These are phyloP conservation scores for Conistra vaccinii DNA, from an alignment of 2,888 invertebrate species.

Conservation along the genomic window DNA sequence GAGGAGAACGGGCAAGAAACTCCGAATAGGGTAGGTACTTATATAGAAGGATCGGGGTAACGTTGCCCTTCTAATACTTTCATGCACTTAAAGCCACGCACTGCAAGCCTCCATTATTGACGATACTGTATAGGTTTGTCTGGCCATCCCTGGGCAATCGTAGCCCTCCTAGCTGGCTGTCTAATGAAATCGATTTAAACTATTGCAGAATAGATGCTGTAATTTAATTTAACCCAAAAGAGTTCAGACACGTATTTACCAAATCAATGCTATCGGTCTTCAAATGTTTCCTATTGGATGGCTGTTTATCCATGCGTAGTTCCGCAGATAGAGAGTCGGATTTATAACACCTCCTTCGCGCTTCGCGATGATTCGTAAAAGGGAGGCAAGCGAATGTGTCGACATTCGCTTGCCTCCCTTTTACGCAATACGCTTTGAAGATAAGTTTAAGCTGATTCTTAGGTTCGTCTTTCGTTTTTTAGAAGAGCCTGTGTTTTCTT, in stretches of 20 bases:
- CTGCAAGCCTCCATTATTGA: neutral
- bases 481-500: neutral
- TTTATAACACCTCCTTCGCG: slow-evolving; percentile 22
- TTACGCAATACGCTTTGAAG: neutral
- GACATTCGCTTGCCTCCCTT: slow-evolving; percentile 12
- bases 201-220: neutral
- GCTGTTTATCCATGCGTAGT: slow-evolving; percentile 41
- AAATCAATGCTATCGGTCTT: slow-evolving; percentile 34
- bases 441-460: neutral
- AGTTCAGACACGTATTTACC: slow-evolving; percentile 10
- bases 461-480: neutral
- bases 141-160: neutral
- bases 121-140: neutral
- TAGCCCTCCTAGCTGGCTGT: neutral
- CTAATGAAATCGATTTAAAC: neutral
- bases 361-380: neutral
- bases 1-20: neutral
- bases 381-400: too few species aligned
- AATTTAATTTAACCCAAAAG: neutral
- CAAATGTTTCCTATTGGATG: slow-evolving; percentile 47
- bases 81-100: too few species aligned
- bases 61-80: neutral
- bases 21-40: too few species aligned
- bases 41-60: neutral
- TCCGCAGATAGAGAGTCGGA: slow-evolving; percentile 44